Evolutionary conservation across 2,113 vertebrate genomes (phyloP).

Genomic region (Ursus arctos): DNA sequence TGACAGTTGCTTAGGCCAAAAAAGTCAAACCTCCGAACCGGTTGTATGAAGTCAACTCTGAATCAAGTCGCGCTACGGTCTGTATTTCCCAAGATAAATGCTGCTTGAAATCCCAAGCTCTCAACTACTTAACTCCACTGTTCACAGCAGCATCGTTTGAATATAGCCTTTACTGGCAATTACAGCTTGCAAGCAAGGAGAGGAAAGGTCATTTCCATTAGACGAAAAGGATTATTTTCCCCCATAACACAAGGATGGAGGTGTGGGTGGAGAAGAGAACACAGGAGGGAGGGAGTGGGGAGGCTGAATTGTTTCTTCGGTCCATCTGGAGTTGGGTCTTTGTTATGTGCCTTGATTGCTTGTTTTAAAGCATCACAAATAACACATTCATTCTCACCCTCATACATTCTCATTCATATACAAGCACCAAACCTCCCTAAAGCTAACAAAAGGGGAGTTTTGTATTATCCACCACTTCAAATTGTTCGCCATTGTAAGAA

Average conservation of each 20-base stretch:
- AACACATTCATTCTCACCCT: slow-evolving; percentile 49
- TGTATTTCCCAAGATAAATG: slow-evolving; percentile 48
- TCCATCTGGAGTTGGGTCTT: slow-evolving; percentile 34
- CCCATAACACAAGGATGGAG: background rate
- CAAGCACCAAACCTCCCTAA: slow-evolving; percentile 25
- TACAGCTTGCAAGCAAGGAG: background rate
- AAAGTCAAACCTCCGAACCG: background rate
- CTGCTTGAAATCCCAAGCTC: slow-evolving; percentile 40
- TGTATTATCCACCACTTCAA: slow-evolving; percentile 5
- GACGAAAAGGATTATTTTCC: background rate
- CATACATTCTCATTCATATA: background rate
- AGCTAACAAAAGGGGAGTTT: background rate
- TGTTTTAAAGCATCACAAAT: slow-evolving; percentile 60
- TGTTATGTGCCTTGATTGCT: slow-evolving; percentile 48
- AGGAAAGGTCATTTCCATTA: slow-evolving; percentile 14
- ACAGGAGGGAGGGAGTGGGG: background rate
- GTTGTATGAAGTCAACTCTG: background rate
- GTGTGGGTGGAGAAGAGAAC: slow-evolving; percentile 24
- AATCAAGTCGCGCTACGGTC: background rate
- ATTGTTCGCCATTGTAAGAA: background rate
- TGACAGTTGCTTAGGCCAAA: background rate
- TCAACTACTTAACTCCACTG: slow-evolving; percentile 25
- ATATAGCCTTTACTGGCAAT: background rate
- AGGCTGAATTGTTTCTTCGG: background rate
- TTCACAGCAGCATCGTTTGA: slow-evolving; percentile 15